phyloP scores from a whole-genome alignment of 2,797 vertebrate genomes.

The Manis pentadactyla region DNA sequence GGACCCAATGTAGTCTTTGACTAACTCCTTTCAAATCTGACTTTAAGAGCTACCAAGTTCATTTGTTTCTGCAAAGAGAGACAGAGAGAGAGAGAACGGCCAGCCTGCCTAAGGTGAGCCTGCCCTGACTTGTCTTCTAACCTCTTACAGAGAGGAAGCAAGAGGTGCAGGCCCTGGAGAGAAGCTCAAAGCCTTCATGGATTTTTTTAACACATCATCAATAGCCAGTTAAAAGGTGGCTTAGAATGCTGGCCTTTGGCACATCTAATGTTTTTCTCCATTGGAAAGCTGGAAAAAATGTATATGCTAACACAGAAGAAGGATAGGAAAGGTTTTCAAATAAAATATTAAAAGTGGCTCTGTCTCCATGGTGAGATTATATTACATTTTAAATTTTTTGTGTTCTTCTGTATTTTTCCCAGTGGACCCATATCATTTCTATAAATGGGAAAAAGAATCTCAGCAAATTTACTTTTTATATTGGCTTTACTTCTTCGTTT shows the following conservation, averaged over 20 bases:
- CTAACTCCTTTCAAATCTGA: neutral
- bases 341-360: neutral
- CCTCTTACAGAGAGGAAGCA: neutral
- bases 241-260: neutral
- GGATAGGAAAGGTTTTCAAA: neutral
- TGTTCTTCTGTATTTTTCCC: neutral
- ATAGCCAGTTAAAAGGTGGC: neutral
- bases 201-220: neutral
- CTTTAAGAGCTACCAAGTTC: neutral
- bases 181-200: neutral
- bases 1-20: neutral
- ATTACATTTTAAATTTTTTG: neutral
- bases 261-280: neutral
- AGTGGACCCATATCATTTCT: neutral
- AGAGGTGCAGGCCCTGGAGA: neutral
- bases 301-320: neutral
- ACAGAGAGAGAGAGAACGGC: neutral
- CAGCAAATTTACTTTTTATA: neutral
- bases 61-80: constrained; percentile 37
- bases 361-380: neutral
- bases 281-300: neutral
- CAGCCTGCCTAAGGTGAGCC: neutral
- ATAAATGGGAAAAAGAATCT: neutral
- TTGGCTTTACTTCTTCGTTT: constrained; percentile 3
- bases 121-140: neutral